Conservation (phyloP, 2,888 invertebrate genomes). For the Ormyrus thymus region DNA sequence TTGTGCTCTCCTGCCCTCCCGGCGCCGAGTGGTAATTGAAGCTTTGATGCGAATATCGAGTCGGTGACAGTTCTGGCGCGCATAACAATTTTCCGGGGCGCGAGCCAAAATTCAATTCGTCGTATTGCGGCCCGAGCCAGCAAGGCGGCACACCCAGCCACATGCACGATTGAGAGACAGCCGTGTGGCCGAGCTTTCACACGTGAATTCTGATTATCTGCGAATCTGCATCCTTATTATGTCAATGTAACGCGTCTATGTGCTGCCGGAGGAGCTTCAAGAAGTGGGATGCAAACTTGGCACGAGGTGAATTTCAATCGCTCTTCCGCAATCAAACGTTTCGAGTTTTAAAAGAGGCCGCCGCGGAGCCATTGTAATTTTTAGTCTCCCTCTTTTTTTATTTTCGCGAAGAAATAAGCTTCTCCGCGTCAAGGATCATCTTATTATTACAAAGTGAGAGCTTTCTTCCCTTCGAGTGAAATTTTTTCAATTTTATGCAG, state of each 20-base stretch:
- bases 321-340: slow-evolving; percentile 43
- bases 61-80: slow-evolving; percentile 45
- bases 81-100: slow-evolving; percentile 39
- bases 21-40: slow-evolving; percentile 32
- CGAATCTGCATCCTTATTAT: neutral
- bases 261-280: neutral
- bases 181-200: neutral
- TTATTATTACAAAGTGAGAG: slow-evolving; percentile 3
- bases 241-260: neutral
- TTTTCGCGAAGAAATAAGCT: slow-evolving; percentile 6
- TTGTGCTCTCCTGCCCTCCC: neutral
- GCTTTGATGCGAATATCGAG: slow-evolving; percentile 50
- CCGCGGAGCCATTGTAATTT: neutral
- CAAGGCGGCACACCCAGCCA: neutral
- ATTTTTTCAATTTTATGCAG: slow-evolving; percentile 37
- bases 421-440: neutral
- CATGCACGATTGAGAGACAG: neutral
- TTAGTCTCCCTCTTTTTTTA: neutral
- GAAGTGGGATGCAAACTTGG: neutral
- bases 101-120: slow-evolving; percentile 39
- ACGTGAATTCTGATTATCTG: neutral
- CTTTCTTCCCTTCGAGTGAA: neutral
- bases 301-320: slow-evolving; percentile 36
- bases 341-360: slow-evolving; percentile 35
- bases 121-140: neutral